Percentiles rank a stretch among this genome's conserved stretches.
Evolutionary conservation across 2,797 vertebrate genomes (phyloP).

Genomic region (Acipenser ruthenus): DNA sequence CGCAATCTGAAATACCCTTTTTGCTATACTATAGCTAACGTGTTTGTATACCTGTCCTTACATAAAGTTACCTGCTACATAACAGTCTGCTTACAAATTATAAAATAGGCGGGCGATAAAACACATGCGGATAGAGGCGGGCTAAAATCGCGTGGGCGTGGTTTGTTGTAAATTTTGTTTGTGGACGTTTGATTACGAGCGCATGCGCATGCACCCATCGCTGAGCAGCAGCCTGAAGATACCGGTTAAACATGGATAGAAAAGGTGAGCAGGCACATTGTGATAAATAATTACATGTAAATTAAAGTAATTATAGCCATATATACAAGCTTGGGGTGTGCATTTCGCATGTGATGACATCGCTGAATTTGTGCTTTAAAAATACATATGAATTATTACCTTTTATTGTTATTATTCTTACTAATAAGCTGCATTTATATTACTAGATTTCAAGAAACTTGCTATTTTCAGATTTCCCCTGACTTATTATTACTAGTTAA

Average conservation of each 20-base stretch:
- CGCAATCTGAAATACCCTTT: background rate
- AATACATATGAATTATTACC: background rate
- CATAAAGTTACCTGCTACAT: too few relatives aligned
- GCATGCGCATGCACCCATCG: constrained; percentile 25
- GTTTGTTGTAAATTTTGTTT: constrained; percentile 9
- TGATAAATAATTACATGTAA: background rate
- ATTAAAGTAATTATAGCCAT: background rate
- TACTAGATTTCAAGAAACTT: background rate
- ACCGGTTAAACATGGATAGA: constrained; percentile 63
- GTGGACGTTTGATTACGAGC: constrained; percentile 17
- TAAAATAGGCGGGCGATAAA: background rate
- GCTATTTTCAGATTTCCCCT: too few relatives aligned
- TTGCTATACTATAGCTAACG: background rate
- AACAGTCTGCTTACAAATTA: too few relatives aligned
- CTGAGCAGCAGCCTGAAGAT: constrained; percentile 23
- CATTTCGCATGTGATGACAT: background rate
- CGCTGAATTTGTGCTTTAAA: background rate
- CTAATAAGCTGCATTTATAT: background rate
- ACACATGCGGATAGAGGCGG: background rate
- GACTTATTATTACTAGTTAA: too few relatives aligned
- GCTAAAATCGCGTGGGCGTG: background rate
- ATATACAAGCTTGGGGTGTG: too few relatives aligned
- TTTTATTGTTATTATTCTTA: background rate
- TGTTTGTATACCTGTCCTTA: background rate
- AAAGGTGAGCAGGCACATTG: constrained; percentile 51